Evolutionary conservation across 2,113 vertebrate genomes (phyloP).

Genomic region (Mohoua ochrocephala): DNA sequence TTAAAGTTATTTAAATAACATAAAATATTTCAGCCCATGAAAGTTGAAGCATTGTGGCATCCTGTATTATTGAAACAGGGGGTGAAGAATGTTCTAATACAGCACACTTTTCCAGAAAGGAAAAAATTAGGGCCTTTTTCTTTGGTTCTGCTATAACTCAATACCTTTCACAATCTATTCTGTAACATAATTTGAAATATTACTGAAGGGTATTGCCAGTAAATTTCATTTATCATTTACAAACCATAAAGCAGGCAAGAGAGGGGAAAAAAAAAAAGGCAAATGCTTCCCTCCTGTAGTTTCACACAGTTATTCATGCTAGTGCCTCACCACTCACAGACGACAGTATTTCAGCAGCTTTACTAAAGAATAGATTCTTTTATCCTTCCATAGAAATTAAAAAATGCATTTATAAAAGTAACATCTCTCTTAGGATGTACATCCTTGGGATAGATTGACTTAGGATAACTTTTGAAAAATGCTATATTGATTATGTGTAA

Average conservation of each 20-base stretch:
- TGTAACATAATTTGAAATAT: slow-evolving; percentile 33
- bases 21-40: neutral
- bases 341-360: neutral
- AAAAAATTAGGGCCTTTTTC: neutral
- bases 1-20: neutral
- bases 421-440: neutral
- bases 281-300: neutral
- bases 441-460: neutral
- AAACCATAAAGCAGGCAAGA: slow-evolving; percentile 29
- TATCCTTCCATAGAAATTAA: neutral
- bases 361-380: neutral
- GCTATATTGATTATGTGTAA: neutral
- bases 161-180: neutral
- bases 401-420: neutral
- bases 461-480: neutral
- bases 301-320: neutral
- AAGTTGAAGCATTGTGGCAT: neutral
- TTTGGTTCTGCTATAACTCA: neutral
- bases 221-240: slow-evolving; percentile 55
- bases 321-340: neutral
- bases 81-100: neutral
- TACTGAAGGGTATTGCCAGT: neutral
- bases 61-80: neutral
- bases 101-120: neutral
- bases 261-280: neutral